Evolutionary conservation across 1,140 invertebrate genomes (phyloP).

Genomic region (Papilio helenus): DNA sequence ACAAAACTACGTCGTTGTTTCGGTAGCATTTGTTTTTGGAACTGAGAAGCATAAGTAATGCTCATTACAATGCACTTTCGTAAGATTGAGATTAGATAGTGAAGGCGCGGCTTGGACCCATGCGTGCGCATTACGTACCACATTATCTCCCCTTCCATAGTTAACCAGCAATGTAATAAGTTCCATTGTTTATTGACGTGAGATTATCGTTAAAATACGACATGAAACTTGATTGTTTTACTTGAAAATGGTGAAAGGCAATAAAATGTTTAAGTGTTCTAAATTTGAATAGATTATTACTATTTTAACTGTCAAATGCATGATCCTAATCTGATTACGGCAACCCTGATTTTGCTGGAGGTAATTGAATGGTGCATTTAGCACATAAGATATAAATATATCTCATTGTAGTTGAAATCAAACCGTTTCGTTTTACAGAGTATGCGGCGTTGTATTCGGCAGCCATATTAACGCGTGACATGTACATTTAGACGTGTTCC

Average conservation of each 20-base stretch:
- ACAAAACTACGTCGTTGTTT: background rate
- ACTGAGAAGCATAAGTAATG: background rate
- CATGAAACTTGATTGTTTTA: background rate
- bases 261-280: background rate
- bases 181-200: slow-evolving; percentile 9
- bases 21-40: background rate
- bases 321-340: too few species aligned
- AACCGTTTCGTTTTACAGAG: slow-evolving; percentile 11
- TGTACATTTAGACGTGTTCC: slow-evolving; percentile 21
- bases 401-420: background rate
- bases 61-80: slow-evolving; percentile 29
- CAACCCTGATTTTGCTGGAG: too few species aligned
- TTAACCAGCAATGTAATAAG: slow-evolving; percentile 25
- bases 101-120: background rate
- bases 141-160: slow-evolving; percentile 26
- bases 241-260: background rate
- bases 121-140: slow-evolving; percentile 13
- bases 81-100: slow-evolving; percentile 29
- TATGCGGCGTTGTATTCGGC: background rate
- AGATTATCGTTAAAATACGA: background rate
- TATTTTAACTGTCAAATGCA: too few species aligned
- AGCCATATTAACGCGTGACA: slow-evolving; percentile 21
- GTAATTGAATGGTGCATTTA: too few species aligned
- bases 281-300: too few species aligned
- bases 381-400: background rate